Conservation (phyloP, 2,888 invertebrate species). For the Drosophila kanekoi region DNA sequence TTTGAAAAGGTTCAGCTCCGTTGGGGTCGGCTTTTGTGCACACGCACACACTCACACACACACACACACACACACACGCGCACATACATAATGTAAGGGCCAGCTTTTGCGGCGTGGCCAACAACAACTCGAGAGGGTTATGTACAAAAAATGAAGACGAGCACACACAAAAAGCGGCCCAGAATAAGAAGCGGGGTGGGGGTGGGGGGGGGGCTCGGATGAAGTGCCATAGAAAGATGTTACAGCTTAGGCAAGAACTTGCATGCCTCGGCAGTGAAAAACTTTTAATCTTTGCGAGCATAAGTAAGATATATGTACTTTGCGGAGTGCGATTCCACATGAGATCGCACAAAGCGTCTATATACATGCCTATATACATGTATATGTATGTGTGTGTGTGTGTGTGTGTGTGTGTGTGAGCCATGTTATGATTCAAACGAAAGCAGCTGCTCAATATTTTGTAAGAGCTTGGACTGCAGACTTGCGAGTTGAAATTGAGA, state of each 20-base stretch:
- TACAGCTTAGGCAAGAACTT: constrained; percentile 79
- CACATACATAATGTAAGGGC: constrained; percentile 19
- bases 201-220: neutral
- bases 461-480: constrained; percentile 53
- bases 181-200: constrained; percentile 14
- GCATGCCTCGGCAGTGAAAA: constrained; percentile 71
- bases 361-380: constrained; percentile 3
- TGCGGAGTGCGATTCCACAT: constrained; percentile 53
- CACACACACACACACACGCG: constrained; percentile 13
- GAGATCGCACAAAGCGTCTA: constrained; percentile 47
- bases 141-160: constrained; percentile 48
- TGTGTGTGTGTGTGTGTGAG: constrained; percentile 16
- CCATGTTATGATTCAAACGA: constrained; percentile 60
- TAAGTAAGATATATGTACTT: constrained; percentile 77
- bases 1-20: constrained; percentile 70
- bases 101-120: constrained; percentile 69
- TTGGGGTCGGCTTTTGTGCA: constrained; percentile 44
- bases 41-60: constrained; percentile 15
- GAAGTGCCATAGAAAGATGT: constrained; percentile 66
- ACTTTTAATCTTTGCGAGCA: constrained; percentile 78
- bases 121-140: constrained; percentile 73
- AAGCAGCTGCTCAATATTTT: constrained; percentile 79
- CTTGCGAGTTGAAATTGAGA: constrained; percentile 67
- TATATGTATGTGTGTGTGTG: constrained; percentile 12
- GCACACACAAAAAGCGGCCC: constrained; percentile 59